Evolutionary conservation across 1,140 invertebrate species (phyloP).

Genomic region (Leptinotarsa undecemlineata): DNA sequence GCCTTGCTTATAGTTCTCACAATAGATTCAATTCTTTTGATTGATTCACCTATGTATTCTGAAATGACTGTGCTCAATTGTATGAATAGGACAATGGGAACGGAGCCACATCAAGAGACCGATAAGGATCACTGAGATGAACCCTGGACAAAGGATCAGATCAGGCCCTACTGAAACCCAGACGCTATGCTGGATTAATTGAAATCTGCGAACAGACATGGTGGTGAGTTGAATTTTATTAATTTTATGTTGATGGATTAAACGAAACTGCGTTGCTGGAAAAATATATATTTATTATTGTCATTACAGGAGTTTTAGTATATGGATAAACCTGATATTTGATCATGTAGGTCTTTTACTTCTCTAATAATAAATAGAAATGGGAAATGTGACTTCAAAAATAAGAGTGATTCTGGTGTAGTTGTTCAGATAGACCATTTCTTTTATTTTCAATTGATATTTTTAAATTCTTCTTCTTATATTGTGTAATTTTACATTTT

Average conservation of each 20-base stretch:
- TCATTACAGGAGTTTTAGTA: too few relatives aligned
- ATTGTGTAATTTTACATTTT: too few relatives aligned
- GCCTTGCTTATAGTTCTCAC: neutral
- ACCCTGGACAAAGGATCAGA: neutral
- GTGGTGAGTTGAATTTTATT: neutral
- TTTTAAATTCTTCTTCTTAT: too few relatives aligned
- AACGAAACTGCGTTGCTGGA: neutral
- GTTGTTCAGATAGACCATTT: too few relatives aligned
- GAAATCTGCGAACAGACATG: neutral
- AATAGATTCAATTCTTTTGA: neutral
- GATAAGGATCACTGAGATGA: neutral
- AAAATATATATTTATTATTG: too few relatives aligned
- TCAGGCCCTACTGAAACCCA: neutral
- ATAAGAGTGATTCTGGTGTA: too few relatives aligned
- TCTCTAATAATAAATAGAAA: too few relatives aligned
- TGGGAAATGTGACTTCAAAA: too few relatives aligned
- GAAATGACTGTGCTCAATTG: neutral
- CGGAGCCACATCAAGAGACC: neutral
- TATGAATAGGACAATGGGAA: neutral
- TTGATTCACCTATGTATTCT: neutral
- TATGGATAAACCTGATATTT: too few relatives aligned
- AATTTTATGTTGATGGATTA: neutral
- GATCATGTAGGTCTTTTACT: too few relatives aligned
- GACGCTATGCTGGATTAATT: conserved; percentile 2
- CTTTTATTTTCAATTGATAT: too few relatives aligned